Percentiles rank a stretch among this genome's conserved stretches.
Evolutionary conservation across 2,113 vertebrate species (phyloP).

Genomic region (Orcinus orca): DNA sequence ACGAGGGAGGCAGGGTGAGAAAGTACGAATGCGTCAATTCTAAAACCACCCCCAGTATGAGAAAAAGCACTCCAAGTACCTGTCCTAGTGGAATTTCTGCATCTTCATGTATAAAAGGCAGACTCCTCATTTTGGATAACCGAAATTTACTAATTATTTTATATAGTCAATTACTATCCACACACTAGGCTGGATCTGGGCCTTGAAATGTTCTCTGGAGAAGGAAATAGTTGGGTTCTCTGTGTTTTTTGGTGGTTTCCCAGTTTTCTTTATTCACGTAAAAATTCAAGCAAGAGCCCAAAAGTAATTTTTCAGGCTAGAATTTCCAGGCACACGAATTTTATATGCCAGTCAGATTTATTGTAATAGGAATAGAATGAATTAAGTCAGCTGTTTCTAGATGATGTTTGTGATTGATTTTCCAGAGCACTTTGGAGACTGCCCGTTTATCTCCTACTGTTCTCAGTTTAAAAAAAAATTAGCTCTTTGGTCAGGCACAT

Average conservation of each 20-base stretch:
- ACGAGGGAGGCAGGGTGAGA: not conserved
- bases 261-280: slow-evolving; percentile 42
- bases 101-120: slow-evolving; percentile 36
- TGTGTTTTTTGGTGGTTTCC: slow-evolving; percentile 50
- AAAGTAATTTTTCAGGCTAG: slow-evolving; percentile 74
- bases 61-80: not conserved
- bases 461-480: slow-evolving; percentile 66
- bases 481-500: slow-evolving; percentile 75
- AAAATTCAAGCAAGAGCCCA: slow-evolving; percentile 46
- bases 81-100: not conserved
- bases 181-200: not conserved
- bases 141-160: slow-evolving; percentile 49
- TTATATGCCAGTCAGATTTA: slow-evolving; percentile 75
- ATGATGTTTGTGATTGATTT: slow-evolving; percentile 77
- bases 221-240: slow-evolving; percentile 57
- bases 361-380: slow-evolving; percentile 75
- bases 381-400: slow-evolving; percentile 68
- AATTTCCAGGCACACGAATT: slow-evolving; percentile 77
- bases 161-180: slow-evolving; percentile 24
- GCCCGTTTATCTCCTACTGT: slow-evolving; percentile 74
- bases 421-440: slow-evolving; percentile 70
- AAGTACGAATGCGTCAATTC: not conserved
- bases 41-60: not conserved
- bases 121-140: not conserved
- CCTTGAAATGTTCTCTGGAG: slow-evolving; percentile 54